Conservation (phyloP, 2,113 vertebrate genomes). For the Diphyllodes magnificus region DNA sequence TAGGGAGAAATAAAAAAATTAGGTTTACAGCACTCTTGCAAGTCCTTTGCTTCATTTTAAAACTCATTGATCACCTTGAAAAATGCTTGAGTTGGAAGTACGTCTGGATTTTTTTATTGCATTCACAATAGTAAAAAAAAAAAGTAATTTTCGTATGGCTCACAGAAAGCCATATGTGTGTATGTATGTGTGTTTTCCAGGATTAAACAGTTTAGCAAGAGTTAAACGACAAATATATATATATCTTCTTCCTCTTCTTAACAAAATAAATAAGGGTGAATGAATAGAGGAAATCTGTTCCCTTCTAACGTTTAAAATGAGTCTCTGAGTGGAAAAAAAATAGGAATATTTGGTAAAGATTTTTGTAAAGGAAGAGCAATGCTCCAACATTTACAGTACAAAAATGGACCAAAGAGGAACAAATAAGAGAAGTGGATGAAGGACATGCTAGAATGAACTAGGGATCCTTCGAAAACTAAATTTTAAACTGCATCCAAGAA, state of each 20-base stretch:
- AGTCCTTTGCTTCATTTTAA: neutral
- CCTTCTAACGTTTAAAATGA: neutral
- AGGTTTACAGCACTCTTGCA: neutral
- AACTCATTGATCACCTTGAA: neutral
- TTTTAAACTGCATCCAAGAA: neutral
- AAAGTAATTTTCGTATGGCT: neutral
- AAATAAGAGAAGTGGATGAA: neutral
- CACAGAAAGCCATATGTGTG: neutral
- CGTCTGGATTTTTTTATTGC: neutral
- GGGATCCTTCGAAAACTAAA: neutral
- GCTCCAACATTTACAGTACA: neutral
- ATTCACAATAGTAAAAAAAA: neutral
- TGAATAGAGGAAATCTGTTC: neutral
- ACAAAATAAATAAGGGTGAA: neutral
- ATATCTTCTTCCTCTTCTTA: neutral
- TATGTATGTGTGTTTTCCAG: neutral
- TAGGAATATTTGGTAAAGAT: neutral
- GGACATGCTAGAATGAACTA: neutral
- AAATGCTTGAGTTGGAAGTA: neutral
- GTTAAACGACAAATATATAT: neutral
- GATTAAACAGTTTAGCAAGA: neutral
- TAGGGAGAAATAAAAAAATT: neutral
- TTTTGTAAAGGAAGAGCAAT: neutral
- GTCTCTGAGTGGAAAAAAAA: neutral
- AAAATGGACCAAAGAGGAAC: neutral